Evolutionary conservation across 2,113 vertebrate genomes (phyloP).

Genomic region (Crypturellus undulatus): DNA sequence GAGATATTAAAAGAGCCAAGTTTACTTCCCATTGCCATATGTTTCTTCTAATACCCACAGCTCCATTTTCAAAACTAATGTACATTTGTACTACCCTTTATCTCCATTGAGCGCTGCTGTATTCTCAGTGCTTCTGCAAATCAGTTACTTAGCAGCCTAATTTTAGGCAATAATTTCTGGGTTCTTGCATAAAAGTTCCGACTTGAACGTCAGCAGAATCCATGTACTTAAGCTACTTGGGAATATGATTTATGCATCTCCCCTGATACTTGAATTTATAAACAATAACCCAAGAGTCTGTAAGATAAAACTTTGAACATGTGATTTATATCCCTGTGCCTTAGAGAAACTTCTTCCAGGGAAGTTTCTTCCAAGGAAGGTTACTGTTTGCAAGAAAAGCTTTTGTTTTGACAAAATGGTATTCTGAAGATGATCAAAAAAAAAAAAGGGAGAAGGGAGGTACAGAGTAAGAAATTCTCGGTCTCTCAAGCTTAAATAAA

Average conservation of each 20-base stretch:
- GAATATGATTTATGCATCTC: not conserved
- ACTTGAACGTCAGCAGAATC: not conserved
- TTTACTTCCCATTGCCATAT: slow-evolving; percentile 10
- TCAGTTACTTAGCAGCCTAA: not conserved
- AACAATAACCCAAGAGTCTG: not conserved
- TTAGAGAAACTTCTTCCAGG: not conserved
- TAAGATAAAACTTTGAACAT: not conserved
- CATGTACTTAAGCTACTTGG: not conserved
- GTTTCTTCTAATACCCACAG: slow-evolving; percentile 43
- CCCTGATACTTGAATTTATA: not conserved
- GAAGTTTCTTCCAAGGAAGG: not conserved
- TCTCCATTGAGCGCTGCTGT: not conserved
- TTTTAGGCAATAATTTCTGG: slow-evolving; percentile 10
- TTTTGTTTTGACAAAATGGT: not conserved
- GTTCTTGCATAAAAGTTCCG: not conserved
- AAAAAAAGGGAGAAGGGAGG: not conserved
- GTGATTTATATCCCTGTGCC: not conserved
- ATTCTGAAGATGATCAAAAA: not conserved
- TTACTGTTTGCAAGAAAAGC: not conserved
- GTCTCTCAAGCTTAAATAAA: not conserved
- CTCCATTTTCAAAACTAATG: slow-evolving; percentile 29
- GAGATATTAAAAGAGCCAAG: slow-evolving; percentile 21
- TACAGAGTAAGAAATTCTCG: not conserved
- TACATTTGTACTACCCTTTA: slow-evolving; percentile 25
- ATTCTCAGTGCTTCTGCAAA: not conserved